Evolutionary conservation across 2,888 invertebrate species (phyloP).

Genomic region (Acronicta leporina): DNA sequence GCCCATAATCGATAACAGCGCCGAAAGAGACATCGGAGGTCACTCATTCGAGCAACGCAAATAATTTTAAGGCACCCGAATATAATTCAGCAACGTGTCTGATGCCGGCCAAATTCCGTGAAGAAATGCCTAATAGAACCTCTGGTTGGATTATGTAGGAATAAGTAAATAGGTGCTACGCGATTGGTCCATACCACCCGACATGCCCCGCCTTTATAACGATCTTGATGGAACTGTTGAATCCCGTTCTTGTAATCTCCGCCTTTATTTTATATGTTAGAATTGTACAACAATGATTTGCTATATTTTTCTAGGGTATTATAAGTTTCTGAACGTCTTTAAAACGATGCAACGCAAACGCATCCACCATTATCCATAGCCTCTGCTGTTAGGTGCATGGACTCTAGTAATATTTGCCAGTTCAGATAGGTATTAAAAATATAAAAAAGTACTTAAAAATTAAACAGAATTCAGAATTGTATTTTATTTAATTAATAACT

Average conservation of each 20-base stretch:
- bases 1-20: not conserved
- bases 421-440: too few species aligned
- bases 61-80: not conserved
- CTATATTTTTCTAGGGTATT: too few species aligned
- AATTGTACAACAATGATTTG: conserved; percentile 6
- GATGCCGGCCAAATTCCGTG: conserved; percentile 29
- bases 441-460: too few species aligned
- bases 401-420: too few species aligned
- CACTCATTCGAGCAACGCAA: not conserved
- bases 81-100: not conserved
- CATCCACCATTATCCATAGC: too few species aligned
- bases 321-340: too few species aligned
- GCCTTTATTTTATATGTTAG: conserved; percentile 47
- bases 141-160: conserved; percentile 64
- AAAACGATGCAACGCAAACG: not conserved
- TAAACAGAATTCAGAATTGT: too few species aligned
- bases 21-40: not conserved
- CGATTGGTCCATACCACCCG: conserved; percentile 70
- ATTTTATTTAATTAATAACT: too few species aligned
- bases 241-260: conserved; percentile 47
- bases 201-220: conserved; percentile 80
- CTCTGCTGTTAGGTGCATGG: too few species aligned
- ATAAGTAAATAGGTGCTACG: conserved; percentile 71
- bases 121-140: conserved; percentile 61
- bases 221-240: conserved; percentile 75